These are phyloP conservation scores for Arnoldichthys spilopterus DNA, from an alignment of 2,797 vertebrate species.

Conservation along the genomic window DNA sequence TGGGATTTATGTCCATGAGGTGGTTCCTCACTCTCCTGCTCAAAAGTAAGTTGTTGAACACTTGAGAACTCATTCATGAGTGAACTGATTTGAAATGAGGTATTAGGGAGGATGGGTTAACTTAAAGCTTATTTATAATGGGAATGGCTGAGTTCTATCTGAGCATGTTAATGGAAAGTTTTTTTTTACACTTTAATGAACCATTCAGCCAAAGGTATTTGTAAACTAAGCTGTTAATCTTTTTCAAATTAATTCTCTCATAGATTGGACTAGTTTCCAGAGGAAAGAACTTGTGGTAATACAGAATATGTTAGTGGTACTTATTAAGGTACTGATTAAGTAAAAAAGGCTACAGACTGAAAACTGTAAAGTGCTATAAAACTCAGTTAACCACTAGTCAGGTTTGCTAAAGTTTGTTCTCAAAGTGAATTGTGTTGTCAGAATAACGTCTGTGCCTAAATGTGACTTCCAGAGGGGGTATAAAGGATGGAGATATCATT, in stretches of 20 bases:
- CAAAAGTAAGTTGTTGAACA: constrained; percentile 80
- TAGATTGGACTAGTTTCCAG: neutral
- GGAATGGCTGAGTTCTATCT: neutral
- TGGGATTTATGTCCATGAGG: constrained; percentile 92
- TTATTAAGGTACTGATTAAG: neutral
- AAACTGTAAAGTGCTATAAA: too few relatives aligned
- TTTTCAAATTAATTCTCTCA: neutral
- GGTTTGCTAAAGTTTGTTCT: neutral
- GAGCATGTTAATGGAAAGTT: neutral
- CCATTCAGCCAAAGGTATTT: neutral
- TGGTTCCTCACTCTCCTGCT: constrained; percentile 89
- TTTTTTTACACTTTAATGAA: neutral
- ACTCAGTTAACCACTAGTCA: too few relatives aligned
- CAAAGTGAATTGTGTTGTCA: neutral
- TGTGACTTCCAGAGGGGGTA: constrained; percentile 81
- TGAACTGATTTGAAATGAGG: too few relatives aligned
- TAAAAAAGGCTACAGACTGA: neutral
- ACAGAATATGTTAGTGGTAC: neutral
- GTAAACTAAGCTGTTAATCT: neutral
- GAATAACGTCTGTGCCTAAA: neutral
- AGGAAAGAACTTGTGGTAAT: neutral
- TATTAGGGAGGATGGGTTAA: too few relatives aligned
- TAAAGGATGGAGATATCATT: constrained; percentile 90
- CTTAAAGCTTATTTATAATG: too few relatives aligned
- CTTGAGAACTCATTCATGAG: constrained; percentile 1